A percentile compares a stretch with the other conserved stretches of the same genome.
Conservation (phyloP, 2,888 invertebrate genomes). For the Mythimna impura region DNA sequence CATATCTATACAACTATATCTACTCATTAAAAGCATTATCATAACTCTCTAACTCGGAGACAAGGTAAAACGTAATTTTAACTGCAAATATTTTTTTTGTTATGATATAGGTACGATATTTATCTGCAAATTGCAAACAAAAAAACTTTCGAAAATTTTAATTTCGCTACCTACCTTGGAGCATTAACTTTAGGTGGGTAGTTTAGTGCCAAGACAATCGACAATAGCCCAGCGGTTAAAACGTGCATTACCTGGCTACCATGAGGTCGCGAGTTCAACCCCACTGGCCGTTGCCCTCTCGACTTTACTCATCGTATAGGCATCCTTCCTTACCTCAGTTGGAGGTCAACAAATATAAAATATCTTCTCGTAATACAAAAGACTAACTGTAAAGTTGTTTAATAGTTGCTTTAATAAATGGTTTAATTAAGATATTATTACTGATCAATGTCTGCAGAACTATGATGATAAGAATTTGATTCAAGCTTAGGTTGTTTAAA, state of each 20-base stretch:
- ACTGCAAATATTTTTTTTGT: too few species aligned
- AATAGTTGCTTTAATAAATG: neutral
- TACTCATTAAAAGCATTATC: too few species aligned
- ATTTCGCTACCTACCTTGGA: too few species aligned
- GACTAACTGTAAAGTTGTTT: neutral
- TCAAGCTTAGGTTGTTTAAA: neutral
- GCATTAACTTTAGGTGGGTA: neutral
- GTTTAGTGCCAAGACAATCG: neutral
- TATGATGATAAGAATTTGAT: neutral
- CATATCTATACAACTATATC: too few species aligned
- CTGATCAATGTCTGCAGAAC: neutral
- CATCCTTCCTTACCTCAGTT: neutral
- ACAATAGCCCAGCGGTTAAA: constrained; percentile 24
- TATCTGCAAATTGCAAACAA: too few species aligned
- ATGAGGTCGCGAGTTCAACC: constrained; percentile 38
- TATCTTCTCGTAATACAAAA: neutral
- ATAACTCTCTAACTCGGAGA: too few species aligned
- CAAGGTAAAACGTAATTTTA: too few species aligned
- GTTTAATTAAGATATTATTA: neutral
- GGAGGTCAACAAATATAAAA: neutral
- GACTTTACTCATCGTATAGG: constrained; percentile 32
- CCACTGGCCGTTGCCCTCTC: constrained; percentile 40
- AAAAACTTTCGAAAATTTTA: too few species aligned
- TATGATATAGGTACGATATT: too few species aligned
- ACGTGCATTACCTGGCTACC: constrained; percentile 16